These are phyloP conservation scores for Pseudobourletiella spinata DNA, from an alignment of 1,140 invertebrate genomes.

Conservation along the genomic window DNA sequence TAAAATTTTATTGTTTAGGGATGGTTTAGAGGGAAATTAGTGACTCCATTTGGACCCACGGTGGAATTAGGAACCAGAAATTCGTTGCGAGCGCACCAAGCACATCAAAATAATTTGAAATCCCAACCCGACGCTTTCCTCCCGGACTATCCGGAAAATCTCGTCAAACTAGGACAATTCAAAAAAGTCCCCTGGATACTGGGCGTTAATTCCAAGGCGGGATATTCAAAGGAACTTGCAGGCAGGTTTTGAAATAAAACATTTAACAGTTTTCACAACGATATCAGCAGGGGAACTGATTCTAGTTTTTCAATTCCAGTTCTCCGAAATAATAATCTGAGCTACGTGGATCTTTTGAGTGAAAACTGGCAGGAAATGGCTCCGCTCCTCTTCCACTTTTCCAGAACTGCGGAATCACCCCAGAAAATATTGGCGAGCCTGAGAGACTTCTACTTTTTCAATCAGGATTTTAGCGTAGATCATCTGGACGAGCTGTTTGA, in stretches of 20 bases:
- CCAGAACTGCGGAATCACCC: neutral
- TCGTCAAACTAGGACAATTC: neutral
- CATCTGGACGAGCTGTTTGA: neutral
- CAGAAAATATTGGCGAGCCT: neutral
- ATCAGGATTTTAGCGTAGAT: neutral
- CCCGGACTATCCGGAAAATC: neutral
- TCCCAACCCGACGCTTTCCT: too few relatives aligned
- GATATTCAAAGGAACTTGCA: neutral
- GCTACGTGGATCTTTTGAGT: neutral
- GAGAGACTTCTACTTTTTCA: neutral
- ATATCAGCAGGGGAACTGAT: too few relatives aligned
- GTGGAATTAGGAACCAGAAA: neutral
- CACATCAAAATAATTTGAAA: too few relatives aligned
- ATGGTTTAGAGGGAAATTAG: too few relatives aligned
- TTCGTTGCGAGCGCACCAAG: neutral
- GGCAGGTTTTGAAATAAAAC: too few relatives aligned
- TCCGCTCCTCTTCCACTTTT: neutral
- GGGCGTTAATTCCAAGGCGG: neutral
- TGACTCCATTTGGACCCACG: neutral
- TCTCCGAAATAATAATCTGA: neutral
- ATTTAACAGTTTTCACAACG: too few relatives aligned
- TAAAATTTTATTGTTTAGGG: too few relatives aligned
- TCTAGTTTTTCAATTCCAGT: too few relatives aligned
- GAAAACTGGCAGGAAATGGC: neutral
- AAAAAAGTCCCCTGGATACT: neutral